Evolutionary conservation across 1,140 invertebrate genomes (phyloP), one percentile per base, ranked within the genome.

Genomic region (Formica exsecta): DNA sequence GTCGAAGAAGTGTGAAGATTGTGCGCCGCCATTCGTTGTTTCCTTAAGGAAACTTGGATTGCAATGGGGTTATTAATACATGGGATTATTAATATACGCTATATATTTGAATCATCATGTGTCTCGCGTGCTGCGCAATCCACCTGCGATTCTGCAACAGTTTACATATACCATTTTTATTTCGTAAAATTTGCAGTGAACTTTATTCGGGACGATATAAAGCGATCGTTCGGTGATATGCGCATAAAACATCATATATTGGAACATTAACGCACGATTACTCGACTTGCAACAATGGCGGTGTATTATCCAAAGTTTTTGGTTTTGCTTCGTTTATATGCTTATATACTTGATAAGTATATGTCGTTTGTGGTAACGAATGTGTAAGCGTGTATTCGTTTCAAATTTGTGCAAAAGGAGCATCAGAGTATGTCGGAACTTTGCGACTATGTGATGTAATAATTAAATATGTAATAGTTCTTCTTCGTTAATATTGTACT

Each of bases 261-360:
- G 41, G 38, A 81, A 89, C 41, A 51, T 19, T 86, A 51, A 61
- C 32, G 44, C 25, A 9, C 41, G 41, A 44, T 77, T 51, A 73
- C 62, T 79, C 3, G 48, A 51, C n/a, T 71, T 54, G 48, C 59
- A 16, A 57, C 13, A 29, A 51, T 36, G 38, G 76, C 65, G 61
- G 77, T 62, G 74, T 89, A 80, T 89, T 88, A 81, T 89, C 89
- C 89, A 90, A 90, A 90, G 89, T 90, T 51, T 51, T 90, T 90
- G 66, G 62, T 86, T 90, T 90, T 79, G 48, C 85, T 89, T 87
- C 59, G 32, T 87, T 81, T 87, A 54, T 51, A 51, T 77, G 29
- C 87, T 77, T 85, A n/a, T 87, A 83, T 89, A 87, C 68, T 74
- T 68, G 36, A 71, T 86, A 87, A 85, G 51, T 86, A 80, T 51